Evolutionary conservation across 2,113 vertebrate species (phyloP), one percentile per base, ranked within the genome.

Genomic region (Gasterosteus aculeatus): DNA sequence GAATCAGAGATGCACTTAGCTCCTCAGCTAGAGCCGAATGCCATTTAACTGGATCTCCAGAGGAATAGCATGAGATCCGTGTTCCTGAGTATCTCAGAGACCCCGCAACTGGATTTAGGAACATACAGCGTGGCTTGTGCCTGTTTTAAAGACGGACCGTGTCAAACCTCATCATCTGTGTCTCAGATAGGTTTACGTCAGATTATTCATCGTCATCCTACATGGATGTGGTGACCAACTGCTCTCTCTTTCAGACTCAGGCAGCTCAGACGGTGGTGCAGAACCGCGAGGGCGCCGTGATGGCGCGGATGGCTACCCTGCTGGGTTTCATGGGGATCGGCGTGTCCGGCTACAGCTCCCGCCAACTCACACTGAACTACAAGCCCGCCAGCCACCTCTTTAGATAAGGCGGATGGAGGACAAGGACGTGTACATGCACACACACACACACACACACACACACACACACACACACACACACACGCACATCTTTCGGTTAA

Each of bases 311-410:
- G 0, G 95, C 95, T 0, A 0, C 95, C 84, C 80, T 96, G 44
- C 87, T 98, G 81, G 96, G 95, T 1, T 42, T 96, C 33, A 89
- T 93, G 74, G 96, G 95, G 15, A 84, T 95, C 26, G 84, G 94
- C 73, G 83, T 95, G 81, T 96, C 95, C 0, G 92, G 94, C 67
- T 97, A 96, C 90, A 95, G 96, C 87, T 93, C 93, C 0, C 93
- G 91, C 46, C 95, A 95, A 68, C 93, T 97, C 38, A 93, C 94
- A 1, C 94, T 94, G 29, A 87, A 92, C 53, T 94, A 88, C 89
- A 94, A 93, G 74, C 93, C 94, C 0, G 80, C 89, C 0, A 75
- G 78, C 38, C 86, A 84, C 77, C 90, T 95, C 62, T 84, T 94
- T 35, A 89, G 88, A 87, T 92, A 61, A 94, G 46, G 69, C 33